Evolutionary conservation across 2,113 vertebrate genomes (phyloP).

Genomic region (Charadrius vociferus): DNA sequence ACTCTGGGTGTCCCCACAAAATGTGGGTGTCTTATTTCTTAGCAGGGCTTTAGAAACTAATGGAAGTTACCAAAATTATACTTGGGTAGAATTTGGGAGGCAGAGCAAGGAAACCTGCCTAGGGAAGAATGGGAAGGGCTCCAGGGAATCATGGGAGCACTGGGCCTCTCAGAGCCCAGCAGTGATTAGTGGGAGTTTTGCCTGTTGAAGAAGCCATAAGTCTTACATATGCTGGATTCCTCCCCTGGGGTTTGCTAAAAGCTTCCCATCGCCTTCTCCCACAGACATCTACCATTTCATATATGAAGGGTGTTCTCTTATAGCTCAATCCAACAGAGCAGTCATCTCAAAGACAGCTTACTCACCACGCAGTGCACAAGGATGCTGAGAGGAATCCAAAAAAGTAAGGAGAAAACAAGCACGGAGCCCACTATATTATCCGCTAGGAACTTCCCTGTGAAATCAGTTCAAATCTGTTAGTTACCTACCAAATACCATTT

Average conservation of each 20-base stretch:
- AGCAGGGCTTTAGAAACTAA: neutral
- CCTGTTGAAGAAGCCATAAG: neutral
- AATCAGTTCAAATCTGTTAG: neutral
- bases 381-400: constrained; percentile 98
- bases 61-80: neutral
- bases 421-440: constrained; percentile 99
- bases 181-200: neutral
- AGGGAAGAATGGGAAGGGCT: neutral
- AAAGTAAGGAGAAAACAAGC: constrained; percentile 94
- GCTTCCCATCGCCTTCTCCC: neutral
- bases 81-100: neutral
- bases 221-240: neutral
- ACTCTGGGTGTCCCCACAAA: neutral
- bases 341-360: neutral
- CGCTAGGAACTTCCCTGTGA: constrained; percentile 92
- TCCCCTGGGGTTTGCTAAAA: neutral
- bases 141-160: neutral
- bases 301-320: neutral
- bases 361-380: constrained; percentile 98
- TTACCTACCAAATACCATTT: neutral
- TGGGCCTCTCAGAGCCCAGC: neutral
- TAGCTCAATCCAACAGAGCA: neutral
- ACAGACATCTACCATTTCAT: neutral
- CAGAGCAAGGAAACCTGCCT: neutral
- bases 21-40: neutral